Conservation (phyloP, 2,888 invertebrate genomes). For the Nemotelus pantherinus region DNA sequence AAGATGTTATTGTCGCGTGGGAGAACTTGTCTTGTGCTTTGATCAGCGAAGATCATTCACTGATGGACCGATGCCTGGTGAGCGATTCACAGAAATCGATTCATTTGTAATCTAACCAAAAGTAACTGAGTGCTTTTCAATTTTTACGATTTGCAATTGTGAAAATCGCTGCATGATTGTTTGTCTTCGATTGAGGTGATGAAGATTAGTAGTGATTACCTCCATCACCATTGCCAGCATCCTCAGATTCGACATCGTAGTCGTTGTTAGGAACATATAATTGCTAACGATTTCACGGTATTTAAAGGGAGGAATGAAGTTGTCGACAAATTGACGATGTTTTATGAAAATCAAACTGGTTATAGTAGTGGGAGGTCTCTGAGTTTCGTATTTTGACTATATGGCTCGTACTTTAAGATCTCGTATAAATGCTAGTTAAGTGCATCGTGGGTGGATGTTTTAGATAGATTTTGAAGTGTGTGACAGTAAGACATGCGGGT, state of each 20-base stretch:
- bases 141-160: constrained; percentile 8
- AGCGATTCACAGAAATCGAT: background rate
- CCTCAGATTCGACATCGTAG: no score
- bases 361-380: background rate
- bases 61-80: background rate
- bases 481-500: no score
- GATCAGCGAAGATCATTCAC: background rate
- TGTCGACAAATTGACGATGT: constrained; percentile 32
- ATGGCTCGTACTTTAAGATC: no score
- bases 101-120: background rate
- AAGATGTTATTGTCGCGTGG: constrained; percentile 26
- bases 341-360: background rate
- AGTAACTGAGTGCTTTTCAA: constrained; percentile 22
- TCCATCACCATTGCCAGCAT: no score
- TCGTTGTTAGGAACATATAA: background rate
- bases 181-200: constrained; percentile 2
- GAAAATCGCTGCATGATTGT: constrained; percentile 22
- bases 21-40: background rate
- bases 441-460: no score
- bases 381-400: no score
- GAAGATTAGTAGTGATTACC: background rate
- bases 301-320: constrained; percentile 17
- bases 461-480: no score
- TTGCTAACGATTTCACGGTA: constrained; percentile 24
- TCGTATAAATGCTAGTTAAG: no score